Conservation (phyloP, 2,797 vertebrate genomes). For the Platalea minor region DNA sequence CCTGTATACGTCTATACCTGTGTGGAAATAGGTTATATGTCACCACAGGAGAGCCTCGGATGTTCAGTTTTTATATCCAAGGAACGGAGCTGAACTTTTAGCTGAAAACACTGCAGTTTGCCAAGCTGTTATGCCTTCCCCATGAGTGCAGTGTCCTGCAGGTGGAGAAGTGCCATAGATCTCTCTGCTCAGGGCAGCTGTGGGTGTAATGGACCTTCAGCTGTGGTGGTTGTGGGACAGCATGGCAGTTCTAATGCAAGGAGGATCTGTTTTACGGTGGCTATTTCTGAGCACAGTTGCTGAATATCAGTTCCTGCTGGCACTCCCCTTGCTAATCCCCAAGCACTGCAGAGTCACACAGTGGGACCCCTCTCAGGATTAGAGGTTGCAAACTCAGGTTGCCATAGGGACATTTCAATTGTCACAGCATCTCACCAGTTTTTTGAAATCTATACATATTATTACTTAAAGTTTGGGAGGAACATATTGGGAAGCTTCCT, state of each 20-base stretch:
- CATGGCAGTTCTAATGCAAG: rapidly evolving
- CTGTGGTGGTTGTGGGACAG: too few relatives aligned
- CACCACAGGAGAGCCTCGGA: background rate
- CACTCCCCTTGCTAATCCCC: background rate
- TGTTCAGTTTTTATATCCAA: background rate
- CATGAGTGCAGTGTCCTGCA: background rate
- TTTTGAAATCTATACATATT: background rate
- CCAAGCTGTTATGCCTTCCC: background rate
- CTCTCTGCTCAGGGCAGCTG: background rate
- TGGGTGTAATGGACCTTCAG: background rate
- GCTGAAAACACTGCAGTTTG: background rate
- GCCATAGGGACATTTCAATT: background rate
- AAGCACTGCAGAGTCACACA: background rate
- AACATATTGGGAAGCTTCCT: background rate
- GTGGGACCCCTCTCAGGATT: background rate
- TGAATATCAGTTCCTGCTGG: background rate
- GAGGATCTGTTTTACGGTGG: background rate
- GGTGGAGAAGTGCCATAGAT: background rate
- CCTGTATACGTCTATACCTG: background rate
- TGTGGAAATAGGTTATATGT: background rate
- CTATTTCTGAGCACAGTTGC: background rate
- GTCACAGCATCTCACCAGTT: background rate
- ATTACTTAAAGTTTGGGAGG: background rate
- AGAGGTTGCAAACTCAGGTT: background rate
- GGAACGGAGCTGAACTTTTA: background rate